Evolutionary conservation across 2,888 invertebrate species (phyloP), one percentile per base, ranked within the genome.

Genomic region (Stratiomys singularior): DNA sequence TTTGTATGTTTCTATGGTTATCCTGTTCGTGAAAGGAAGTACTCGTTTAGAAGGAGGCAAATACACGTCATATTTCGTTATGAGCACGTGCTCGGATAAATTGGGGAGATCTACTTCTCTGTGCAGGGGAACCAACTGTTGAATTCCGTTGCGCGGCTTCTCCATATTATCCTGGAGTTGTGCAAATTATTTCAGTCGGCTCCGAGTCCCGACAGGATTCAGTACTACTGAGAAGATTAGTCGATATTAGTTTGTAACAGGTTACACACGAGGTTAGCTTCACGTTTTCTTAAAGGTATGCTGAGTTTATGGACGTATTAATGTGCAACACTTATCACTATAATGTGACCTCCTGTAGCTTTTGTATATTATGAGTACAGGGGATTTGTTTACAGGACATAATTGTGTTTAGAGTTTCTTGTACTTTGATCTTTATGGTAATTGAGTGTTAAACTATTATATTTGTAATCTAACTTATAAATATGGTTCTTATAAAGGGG

Each of bases 81-180:
- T 74, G 23, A 74, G 28, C 74, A 74, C 74, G 74, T 74, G 74
- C 44, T 74, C 13, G 13, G 18, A 9, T 5, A 15, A 11, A 4
- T 4, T 37, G 60, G 74, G 37, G 60, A 44, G 60, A 27, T 46
- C 9, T 23, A 21, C 23, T 58, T 58, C 74, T 74, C 74, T 74
- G 13, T 1, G 1, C 18, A 58, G 74, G 74, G 23, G 74, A 58
- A 74, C 74, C 74, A 74, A 37, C 74, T 74, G 74, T 74, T 74
- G 74, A 25, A 52, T 18, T 5, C 18, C 52, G 4, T 52, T 52
- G 52, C 52, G 3, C 3, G 52, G 15, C 52, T 13, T 52, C 18
- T n/a, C 15, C 52, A 3, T 9, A 7, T 18, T 58, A 21, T 58
- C 58, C 58, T 18, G 58, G 21, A 23, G 58, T 9, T 5, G 21